A percentile compares a stretch with the other conserved stretches of the same genome.
Conservation (phyloP, 1,140 invertebrate genomes). For the Temnothorax nylanderi region DNA sequence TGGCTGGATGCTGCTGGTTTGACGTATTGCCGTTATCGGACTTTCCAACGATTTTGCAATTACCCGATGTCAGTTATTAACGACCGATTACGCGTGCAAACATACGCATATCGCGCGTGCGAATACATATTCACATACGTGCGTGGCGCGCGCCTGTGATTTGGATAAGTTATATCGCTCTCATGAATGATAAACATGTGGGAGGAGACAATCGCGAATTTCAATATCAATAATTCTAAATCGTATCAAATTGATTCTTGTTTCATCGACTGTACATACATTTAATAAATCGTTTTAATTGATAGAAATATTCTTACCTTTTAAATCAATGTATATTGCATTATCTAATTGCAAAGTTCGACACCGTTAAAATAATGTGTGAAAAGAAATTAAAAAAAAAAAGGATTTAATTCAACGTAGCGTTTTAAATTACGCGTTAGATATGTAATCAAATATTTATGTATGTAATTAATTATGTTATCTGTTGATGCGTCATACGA, state of each 20-base stretch:
- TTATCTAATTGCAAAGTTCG: slow-evolving; percentile 28
- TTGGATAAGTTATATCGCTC: slow-evolving; percentile 54
- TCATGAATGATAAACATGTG: slow-evolving; percentile 50
- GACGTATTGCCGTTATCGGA: slow-evolving; percentile 51
- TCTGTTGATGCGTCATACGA: not conserved
- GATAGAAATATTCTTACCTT: slow-evolving; percentile 44
- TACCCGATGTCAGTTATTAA: slow-evolving; percentile 55
- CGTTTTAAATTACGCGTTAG: not conserved
- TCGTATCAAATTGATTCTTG: slow-evolving; percentile 46
- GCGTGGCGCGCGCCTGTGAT: slow-evolving; percentile 19
- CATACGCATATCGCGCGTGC: slow-evolving; percentile 23
- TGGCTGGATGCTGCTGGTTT: slow-evolving; percentile 40
- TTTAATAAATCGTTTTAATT: slow-evolving; percentile 54
- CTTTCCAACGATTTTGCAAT: slow-evolving; percentile 57
- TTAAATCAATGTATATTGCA: not conserved
- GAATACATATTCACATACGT: slow-evolving; percentile 1
- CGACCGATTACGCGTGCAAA: slow-evolving; percentile 61
- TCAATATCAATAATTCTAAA: slow-evolving; percentile 54
- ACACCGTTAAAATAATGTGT: not conserved
- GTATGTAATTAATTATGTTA: not conserved
- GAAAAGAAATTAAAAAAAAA: not conserved
- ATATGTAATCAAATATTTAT: slow-evolving; percentile 9
- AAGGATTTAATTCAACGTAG: not conserved
- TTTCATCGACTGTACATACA: slow-evolving; percentile 9
- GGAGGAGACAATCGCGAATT: slow-evolving; percentile 42